phyloP scores from a whole-genome alignment of 2,113 vertebrate species.

The Ivindomyrus marchei region DNA sequence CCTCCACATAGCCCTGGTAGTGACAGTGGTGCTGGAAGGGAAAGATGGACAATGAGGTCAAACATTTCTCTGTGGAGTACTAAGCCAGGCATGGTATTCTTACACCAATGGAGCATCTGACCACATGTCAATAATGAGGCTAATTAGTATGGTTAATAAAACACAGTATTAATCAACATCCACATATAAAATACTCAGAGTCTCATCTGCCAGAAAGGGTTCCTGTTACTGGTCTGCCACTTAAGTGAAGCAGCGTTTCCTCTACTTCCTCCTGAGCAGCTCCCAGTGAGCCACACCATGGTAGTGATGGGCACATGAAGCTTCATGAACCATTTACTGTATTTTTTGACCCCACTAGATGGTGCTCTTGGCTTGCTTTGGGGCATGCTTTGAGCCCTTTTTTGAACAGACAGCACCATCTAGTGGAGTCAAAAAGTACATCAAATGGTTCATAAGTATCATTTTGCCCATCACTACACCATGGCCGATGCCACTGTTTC shows the following conservation, averaged over 20 bases:
- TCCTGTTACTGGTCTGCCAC: neutral
- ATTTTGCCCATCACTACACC: neutral
- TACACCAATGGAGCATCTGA: neutral
- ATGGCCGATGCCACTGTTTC: neutral
- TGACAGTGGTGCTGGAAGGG: slow-evolving; percentile 77
- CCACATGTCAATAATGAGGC: neutral
- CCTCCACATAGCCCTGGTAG: slow-evolving; percentile 76
- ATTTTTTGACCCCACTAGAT: no score
- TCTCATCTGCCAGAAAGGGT: neutral
- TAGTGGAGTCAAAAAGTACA: no score
- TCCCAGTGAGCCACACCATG: neutral
- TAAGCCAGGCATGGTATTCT: neutral
- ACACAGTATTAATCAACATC: neutral
- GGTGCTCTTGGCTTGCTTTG: no score
- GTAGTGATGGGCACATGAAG: no score
- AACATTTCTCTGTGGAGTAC: neutral
- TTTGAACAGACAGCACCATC: no score
- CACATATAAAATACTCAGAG: neutral
- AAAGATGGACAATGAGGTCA: neutral
- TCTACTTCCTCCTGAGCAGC: neutral
- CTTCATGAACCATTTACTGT: no score
- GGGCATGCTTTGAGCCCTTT: no score
- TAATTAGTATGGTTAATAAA: neutral
- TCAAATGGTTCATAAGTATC: no score
- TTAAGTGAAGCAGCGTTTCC: neutral